Conservation (phyloP, 2,797 vertebrate species). For the Chiroxiphia lanceolata region DNA sequence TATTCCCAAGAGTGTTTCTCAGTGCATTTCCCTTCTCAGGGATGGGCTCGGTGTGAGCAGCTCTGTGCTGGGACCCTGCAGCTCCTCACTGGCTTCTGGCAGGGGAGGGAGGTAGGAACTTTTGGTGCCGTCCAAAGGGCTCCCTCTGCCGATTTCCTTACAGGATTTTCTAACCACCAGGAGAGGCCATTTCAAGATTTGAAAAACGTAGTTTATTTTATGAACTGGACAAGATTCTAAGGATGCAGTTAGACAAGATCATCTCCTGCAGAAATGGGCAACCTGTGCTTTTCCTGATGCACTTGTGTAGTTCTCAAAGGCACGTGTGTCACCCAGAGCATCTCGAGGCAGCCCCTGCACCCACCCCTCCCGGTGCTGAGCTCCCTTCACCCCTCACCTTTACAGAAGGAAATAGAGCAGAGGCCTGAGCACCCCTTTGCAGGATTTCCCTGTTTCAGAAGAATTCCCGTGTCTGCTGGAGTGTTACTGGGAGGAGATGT, state of each 20-base stretch:
- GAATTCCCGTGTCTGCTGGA: rapidly evolving
- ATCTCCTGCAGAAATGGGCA: background rate
- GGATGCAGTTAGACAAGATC: background rate
- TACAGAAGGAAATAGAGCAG: rapidly evolving
- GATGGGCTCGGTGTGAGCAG: rapidly evolving
- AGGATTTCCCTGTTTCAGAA: background rate
- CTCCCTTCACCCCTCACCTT: background rate
- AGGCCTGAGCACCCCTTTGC: background rate
- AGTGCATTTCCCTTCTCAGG: background rate
- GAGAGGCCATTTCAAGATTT: background rate
- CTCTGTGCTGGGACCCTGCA: rapidly evolving
- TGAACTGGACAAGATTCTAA: background rate
- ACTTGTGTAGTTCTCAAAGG: rapidly evolving
- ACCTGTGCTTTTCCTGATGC: background rate
- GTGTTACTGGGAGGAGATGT: background rate
- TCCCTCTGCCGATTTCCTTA: background rate
- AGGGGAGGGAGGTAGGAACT: background rate
- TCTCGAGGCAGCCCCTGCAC: background rate
- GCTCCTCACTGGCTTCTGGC: background rate
- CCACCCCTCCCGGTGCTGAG: background rate
- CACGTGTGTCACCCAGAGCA: rapidly evolving
- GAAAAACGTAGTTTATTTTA: background rate
- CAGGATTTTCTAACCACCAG: rapidly evolving
- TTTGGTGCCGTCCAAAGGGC: background rate
- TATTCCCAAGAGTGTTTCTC: background rate